Percentiles rank a stretch among this genome's conserved stretches.
Conservation (phyloP, 2,797 vertebrate species). For the Sebastes trivittatus region DNA sequence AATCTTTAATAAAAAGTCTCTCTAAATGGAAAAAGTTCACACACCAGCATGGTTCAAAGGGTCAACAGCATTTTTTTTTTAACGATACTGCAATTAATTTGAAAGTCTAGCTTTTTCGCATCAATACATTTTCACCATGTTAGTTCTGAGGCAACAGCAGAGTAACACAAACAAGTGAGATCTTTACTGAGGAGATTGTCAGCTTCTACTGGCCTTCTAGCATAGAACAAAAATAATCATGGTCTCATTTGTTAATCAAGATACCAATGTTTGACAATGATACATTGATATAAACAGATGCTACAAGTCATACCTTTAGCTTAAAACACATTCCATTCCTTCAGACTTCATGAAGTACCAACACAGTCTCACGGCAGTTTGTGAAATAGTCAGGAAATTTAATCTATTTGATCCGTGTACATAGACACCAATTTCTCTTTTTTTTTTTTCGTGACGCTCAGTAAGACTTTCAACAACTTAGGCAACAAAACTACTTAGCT, state of each 20-base stretch:
- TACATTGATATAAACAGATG: background rate
- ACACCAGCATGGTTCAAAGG: slow-evolving; percentile 26
- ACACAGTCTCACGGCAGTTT: too few species aligned
- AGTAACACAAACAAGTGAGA: slow-evolving; percentile 9
- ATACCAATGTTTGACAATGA: background rate
- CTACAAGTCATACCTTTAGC: background rate
- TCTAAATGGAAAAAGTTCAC: slow-evolving; percentile 10
- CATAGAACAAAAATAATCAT: background rate
- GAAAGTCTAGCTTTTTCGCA: background rate
- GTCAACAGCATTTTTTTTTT: background rate
- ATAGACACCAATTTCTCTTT: too few species aligned
- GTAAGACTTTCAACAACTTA: fast-evolving
- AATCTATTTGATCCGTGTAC: too few species aligned
- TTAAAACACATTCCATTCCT: slow-evolving; percentile 1
- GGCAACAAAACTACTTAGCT: too few species aligned
- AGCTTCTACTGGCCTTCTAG: background rate
- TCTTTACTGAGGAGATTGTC: background rate
- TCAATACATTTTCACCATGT: background rate
- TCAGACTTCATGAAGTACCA: slow-evolving; percentile 1
- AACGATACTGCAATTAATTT: slow-evolving; percentile 1
- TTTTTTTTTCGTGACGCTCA: too few species aligned
- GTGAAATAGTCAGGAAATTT: too few species aligned
- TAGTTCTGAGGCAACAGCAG: slow-evolving; percentile 5
- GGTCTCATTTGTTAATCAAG: background rate
- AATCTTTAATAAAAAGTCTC: slow-evolving; percentile 61